A percentile compares a stretch with the other conserved stretches of the same genome.
Evolutionary conservation across 2,888 invertebrate species (phyloP).

Genomic region (Unio delphinus): DNA sequence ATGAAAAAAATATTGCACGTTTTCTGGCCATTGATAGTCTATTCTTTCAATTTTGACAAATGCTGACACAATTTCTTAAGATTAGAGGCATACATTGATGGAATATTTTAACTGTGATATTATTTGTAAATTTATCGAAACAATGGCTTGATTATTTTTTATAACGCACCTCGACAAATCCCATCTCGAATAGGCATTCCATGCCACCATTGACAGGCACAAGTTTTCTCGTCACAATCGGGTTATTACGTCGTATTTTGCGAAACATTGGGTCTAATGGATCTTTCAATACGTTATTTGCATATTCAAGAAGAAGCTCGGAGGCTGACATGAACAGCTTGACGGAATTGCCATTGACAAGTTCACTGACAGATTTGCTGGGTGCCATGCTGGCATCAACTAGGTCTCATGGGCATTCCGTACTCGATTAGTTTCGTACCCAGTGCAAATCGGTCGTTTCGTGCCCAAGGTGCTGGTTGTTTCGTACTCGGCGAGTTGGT

Average conservation of each 20-base stretch:
- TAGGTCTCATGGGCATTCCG: no score
- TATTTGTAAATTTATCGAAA: no score
- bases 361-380: slow-evolving; percentile 38
- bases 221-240: slow-evolving; percentile 72
- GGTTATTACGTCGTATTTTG: slow-evolving; percentile 70
- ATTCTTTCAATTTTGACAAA: neutral
- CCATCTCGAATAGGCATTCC: slow-evolving; percentile 77
- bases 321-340: slow-evolving; percentile 50
- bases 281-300: slow-evolving; percentile 61
- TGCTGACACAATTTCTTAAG: neutral
- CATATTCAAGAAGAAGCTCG: slow-evolving; percentile 57
- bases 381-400: slow-evolving; percentile 28
- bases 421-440: no score
- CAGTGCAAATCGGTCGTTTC: no score
- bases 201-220: slow-evolving; percentile 75
- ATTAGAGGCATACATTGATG: neutral
- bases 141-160: slow-evolving; percentile 5
- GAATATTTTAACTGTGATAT: neutral
- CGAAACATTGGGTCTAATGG: slow-evolving; percentile 63
- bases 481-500: no score
- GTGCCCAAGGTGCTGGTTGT: no score
- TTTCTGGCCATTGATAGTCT: neutral
- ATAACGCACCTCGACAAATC: slow-evolving; percentile 73
- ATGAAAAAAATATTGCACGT: no score
- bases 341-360: slow-evolving; percentile 48